phyloP scores from a whole-genome alignment of 2,888 invertebrate species.

The Drosophila glabriapex region DNA sequence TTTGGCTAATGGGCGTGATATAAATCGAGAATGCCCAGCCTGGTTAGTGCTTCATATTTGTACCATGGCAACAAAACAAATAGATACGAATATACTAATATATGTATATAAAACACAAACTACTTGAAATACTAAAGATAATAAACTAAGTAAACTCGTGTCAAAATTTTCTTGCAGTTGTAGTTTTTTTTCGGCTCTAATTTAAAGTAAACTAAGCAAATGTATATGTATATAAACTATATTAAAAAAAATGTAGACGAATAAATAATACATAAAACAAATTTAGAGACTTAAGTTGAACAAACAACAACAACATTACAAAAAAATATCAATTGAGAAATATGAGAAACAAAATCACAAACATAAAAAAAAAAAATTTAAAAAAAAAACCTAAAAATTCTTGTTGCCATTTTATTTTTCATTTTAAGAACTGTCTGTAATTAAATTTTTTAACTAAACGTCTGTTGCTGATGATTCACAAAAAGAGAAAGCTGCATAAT shows the following conservation, averaged over 20 bases:
- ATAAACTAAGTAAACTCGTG: conserved; percentile 45
- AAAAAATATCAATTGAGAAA: conserved; percentile 9
- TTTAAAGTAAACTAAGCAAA: conserved; percentile 50
- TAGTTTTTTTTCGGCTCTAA: conserved; percentile 3
- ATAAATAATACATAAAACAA: conserved; percentile 24
- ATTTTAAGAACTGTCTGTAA: conserved; percentile 2
- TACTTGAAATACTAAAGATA: conserved; percentile 45
- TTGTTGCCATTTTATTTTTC: conserved; percentile 17
- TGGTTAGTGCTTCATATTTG: conserved; percentile 41
- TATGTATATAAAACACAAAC: conserved; percentile 34
- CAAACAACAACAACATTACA: conserved; percentile 45
- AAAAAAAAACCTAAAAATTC: conserved; percentile 5
- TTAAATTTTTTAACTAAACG: conserved; percentile 7
- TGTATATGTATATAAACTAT: conserved; percentile 31
- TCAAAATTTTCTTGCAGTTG: conserved; percentile 5
- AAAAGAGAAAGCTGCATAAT: conserved; percentile 19
- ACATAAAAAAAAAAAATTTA: neutral
- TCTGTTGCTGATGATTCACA: conserved; percentile 21
- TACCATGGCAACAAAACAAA: conserved; percentile 46
- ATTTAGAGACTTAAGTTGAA: conserved; percentile 35
- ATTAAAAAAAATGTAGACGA: conserved; percentile 12
- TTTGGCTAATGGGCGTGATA: conserved; percentile 29
- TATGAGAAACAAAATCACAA: conserved; percentile 23
- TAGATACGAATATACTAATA: conserved; percentile 16
- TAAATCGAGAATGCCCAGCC: conserved; percentile 15